A percentile compares a stretch with the other conserved stretches of the same genome.
Conservation (phyloP, 1,140 invertebrate genomes). For the Ceratina calcarata region DNA sequence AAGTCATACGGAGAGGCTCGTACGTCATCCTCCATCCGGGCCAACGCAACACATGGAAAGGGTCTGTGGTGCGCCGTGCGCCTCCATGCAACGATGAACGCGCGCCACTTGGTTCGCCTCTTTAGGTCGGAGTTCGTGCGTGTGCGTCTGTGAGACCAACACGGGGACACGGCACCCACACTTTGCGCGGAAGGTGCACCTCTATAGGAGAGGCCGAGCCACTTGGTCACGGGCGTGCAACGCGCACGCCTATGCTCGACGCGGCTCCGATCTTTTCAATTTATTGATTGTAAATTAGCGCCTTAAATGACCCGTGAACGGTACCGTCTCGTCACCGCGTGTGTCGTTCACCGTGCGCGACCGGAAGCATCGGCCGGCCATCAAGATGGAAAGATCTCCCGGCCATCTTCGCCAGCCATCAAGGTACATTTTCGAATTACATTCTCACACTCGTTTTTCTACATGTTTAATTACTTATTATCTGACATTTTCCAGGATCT, state of each 20-base stretch:
- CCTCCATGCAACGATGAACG: conserved; percentile 64
- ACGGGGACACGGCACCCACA: background rate
- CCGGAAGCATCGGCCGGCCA: conserved; percentile 1
- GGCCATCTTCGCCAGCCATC: conserved; percentile 47
- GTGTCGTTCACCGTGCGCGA: too few species aligned
- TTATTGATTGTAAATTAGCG: conserved; percentile 41
- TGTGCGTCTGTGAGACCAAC: conserved; percentile 48
- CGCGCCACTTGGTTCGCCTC: conserved; percentile 74
- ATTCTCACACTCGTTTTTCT: background rate
- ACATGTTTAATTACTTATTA: background rate
- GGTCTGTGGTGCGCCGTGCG: conserved; percentile 39
- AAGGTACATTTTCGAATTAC: background rate
- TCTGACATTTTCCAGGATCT: background rate
- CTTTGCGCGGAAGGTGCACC: conserved; percentile 27
- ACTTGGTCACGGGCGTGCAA: conserved; percentile 68
- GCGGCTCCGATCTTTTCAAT: conserved; percentile 54
- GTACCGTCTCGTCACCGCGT: too few species aligned
- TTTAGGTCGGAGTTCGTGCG: conserved; percentile 67
- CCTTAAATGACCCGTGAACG: conserved; percentile 6
- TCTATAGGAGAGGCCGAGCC: conserved; percentile 49
- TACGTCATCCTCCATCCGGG: conserved; percentile 78
- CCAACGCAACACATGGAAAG: conserved; percentile 75
- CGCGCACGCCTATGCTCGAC: conserved; percentile 66
- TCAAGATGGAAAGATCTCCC: conserved; percentile 41
- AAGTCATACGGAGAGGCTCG: conserved; percentile 77